phyloP scores from a whole-genome alignment of 2,888 invertebrate species.

The Calameuta idolon region DNA sequence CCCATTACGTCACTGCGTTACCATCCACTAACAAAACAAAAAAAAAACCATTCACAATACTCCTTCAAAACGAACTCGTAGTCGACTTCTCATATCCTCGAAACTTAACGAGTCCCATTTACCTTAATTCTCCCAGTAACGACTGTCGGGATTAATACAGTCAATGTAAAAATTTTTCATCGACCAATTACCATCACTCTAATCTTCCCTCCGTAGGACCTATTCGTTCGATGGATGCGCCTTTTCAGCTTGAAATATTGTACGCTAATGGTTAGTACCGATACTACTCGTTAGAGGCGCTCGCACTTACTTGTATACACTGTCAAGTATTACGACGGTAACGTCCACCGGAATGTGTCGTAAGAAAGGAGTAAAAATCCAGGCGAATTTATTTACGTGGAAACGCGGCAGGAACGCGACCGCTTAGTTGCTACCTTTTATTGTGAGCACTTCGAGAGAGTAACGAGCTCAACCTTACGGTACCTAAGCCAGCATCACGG shows the following conservation, averaged over 20 bases:
- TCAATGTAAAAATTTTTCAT: neutral
- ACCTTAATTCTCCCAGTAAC: neutral
- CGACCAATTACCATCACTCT: neutral
- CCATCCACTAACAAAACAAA: neutral
- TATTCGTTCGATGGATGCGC: neutral
- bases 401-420: neutral
- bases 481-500: neutral
- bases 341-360: neutral
- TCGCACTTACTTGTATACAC: neutral
- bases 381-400: neutral
- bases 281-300: neutral
- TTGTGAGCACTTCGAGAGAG: neutral
- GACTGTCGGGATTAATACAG: neutral
- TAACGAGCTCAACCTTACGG: neutral
- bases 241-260: neutral
- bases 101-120: neutral
- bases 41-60: neutral
- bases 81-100: neutral
- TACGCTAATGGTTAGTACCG: neutral
- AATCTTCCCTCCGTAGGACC: neutral
- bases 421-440: neutral
- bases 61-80: neutral
- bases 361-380: neutral
- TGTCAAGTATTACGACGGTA: neutral
- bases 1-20: conserved; percentile 1